A percentile compares a stretch with the other conserved stretches of the same genome.
Conservation (phyloP, 92 coral and sea anemone species). For the Siderastrea siderea region DNA sequence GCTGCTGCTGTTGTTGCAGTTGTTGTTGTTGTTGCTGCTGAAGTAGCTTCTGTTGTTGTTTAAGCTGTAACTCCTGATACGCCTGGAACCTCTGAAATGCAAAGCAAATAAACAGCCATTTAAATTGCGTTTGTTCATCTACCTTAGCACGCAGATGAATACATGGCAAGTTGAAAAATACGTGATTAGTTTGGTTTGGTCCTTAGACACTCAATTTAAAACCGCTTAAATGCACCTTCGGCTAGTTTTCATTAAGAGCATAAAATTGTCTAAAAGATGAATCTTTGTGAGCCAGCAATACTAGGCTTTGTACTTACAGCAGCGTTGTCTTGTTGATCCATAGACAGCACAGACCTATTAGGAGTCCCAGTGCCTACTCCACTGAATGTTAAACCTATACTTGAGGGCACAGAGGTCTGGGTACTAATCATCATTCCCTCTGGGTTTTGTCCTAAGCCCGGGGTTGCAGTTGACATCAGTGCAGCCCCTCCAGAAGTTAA, state of each 20-base stretch:
- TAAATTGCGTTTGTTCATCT: too few relatives aligned
- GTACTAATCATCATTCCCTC: slow-evolving; percentile 74
- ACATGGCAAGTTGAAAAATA: too few relatives aligned
- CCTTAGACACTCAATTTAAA: too few relatives aligned
- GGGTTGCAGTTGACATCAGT: slow-evolving; percentile 43
- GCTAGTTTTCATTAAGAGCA: too few relatives aligned
- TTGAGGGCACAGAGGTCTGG: slow-evolving; percentile 63
- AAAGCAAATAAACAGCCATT: neutral
- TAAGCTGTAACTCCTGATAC: slow-evolving; percentile 38
- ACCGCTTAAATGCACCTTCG: too few relatives aligned
- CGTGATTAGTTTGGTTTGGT: too few relatives aligned
- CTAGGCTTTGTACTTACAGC: slow-evolving; percentile 8
- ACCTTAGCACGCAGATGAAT: too few relatives aligned
- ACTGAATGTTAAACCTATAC: slow-evolving; percentile 60
- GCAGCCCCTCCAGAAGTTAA: slow-evolving; percentile 47
- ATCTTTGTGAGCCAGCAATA: too few relatives aligned
- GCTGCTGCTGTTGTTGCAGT: slow-evolving; percentile 33
- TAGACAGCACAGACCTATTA: slow-evolving; percentile 38
- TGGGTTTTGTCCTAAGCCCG: slow-evolving; percentile 67
- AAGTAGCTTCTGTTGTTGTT: slow-evolving; percentile 33
- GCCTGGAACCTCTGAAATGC: slow-evolving; percentile 1
- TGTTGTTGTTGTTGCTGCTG: slow-evolving; percentile 24
- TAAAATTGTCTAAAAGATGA: too few relatives aligned
- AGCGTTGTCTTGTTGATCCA: slow-evolving; percentile 61
- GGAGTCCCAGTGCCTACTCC: slow-evolving; percentile 56